These are phyloP conservation scores for Pogoniulus pusillus DNA, from an alignment of 2,797 vertebrate genomes.

Conservation along the genomic window DNA sequence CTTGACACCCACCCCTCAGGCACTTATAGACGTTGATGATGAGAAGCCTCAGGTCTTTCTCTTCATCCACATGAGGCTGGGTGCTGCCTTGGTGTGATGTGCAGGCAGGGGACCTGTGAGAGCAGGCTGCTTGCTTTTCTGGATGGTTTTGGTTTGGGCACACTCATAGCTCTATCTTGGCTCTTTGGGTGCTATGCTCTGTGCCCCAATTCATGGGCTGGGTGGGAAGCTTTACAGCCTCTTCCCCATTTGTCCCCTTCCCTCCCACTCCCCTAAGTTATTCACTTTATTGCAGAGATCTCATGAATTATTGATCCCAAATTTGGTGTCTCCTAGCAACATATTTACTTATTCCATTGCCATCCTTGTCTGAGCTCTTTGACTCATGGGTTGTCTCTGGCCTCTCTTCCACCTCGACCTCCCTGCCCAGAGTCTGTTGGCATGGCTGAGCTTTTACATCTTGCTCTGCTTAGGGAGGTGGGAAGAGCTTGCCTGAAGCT, in stretches of 20 bases:
- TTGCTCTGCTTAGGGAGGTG: background rate
- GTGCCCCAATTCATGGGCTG: background rate
- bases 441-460: background rate
- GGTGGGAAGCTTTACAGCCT: background rate
- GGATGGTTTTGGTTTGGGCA: background rate
- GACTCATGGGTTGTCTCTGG: background rate
- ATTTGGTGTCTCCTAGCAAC: slow-evolving; percentile 61
- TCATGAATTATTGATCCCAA: slow-evolving; percentile 54
- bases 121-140: background rate
- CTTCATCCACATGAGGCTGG: background rate
- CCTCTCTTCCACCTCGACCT: background rate
- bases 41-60: background rate
- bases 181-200: background rate
- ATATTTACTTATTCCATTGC: background rate
- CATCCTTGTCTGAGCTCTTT: background rate
- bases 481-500: background rate
- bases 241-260: background rate
- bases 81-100: background rate
- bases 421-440: accelerated
- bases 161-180: background rate
- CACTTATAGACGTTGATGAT: too few species aligned
- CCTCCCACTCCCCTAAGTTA: slow-evolving; percentile 7
- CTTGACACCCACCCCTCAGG: too few species aligned
- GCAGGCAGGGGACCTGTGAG: too few species aligned
- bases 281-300: background rate